Conservation (phyloP, 2,797 vertebrate genomes). For the Hydrophis major region DNA sequence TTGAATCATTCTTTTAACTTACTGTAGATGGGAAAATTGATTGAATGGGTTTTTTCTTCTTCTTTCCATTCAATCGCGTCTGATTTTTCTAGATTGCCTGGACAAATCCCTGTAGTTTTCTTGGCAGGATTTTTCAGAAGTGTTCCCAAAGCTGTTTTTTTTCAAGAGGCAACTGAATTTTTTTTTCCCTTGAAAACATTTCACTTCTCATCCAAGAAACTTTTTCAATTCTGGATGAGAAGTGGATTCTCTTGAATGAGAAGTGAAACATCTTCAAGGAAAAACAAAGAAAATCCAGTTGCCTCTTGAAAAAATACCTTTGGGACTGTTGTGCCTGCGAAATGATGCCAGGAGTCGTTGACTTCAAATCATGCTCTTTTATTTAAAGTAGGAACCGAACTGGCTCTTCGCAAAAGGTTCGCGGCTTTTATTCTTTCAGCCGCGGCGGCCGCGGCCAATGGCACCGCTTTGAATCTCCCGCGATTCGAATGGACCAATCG, state of each 20-base stretch:
- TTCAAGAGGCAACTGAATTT: not conserved
- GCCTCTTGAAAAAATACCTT: not conserved
- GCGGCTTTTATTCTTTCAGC: no score
- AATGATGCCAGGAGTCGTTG: no score
- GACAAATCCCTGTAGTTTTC: not conserved
- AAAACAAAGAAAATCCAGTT: no score
- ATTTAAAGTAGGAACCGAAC: no score
- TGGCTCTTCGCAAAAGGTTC: no score
- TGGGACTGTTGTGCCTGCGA: not conserved
- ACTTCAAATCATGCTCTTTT: no score
- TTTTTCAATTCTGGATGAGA: no score
- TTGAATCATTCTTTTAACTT: not conserved
- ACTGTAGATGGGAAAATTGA: not conserved
- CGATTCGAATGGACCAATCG: no score
- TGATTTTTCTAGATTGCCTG: not conserved
- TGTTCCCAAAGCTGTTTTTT: not conserved
- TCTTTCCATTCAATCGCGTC: not conserved
- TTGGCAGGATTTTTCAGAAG: not conserved
- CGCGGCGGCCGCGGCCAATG: no score
- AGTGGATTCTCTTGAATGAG: no score
- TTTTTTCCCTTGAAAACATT: not conserved
- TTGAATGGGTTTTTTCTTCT: not conserved
- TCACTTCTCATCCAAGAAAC: not conserved
- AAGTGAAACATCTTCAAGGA: no score
- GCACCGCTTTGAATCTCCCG: no score